Evolutionary conservation across 2,113 vertebrate species (phyloP), one percentile per base, ranked within the genome.

Genomic region (Emydura subglobosa): DNA sequence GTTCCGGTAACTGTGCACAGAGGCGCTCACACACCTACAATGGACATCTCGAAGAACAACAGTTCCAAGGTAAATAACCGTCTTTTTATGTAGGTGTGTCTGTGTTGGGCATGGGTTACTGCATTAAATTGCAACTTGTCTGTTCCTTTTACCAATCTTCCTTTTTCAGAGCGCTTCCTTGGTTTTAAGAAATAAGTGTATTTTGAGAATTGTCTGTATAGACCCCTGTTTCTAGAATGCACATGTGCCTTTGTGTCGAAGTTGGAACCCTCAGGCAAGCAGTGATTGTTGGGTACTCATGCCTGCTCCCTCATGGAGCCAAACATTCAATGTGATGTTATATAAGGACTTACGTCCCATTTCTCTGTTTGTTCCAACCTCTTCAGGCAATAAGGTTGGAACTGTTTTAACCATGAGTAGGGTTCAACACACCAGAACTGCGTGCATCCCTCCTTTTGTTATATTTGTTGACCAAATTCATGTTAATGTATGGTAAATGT

Each of bases 41-140:
- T 8, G 47, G 47, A 47, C 47, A 47, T 8, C 47, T 47, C 5
- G 47, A 47, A 47, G 47, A 47, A 47, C 47, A 47, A 47, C 47
- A 47, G 47, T 47, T 47, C 47, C 47, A 47, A 47, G 47, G 47
- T 47, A 47, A 47, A 47, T 4, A 47, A 47, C 47, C 47, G 8
- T 47, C 47, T 47, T 47, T 47, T 97, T 95, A 95, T 87, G 87
- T 97, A 97, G 94, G 96, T 96, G 95, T 96, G 94, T 96, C 96
- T 97, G 95, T 93, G 96, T 94, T 95, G 93, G 95, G 92, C 95
- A 91, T 95, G 94, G 95, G 95, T 97, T 96, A 47, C 74, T 76
- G 39, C 39, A 76, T 44, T 76, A 42, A 76, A 27, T 57, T 57
- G 53, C 39, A 42, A 29, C 8, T 83, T 7, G 5, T 57, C 14